Evolutionary conservation across 92 coral and sea anemone genomes (phyloP).

Genomic region (Umimayanthus kanabou): DNA sequence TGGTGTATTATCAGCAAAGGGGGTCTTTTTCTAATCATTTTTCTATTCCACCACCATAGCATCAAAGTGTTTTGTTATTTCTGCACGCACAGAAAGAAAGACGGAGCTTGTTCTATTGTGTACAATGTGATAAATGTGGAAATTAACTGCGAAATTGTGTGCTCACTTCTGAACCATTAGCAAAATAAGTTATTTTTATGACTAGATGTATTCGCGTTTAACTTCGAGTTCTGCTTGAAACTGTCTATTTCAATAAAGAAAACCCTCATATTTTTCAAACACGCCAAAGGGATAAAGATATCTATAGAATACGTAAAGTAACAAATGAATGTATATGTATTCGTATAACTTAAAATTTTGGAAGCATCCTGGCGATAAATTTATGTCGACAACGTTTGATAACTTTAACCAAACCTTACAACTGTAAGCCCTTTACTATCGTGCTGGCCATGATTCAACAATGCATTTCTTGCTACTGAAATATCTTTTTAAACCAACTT

Average conservation of each 20-base stretch:
- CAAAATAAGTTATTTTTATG: not conserved
- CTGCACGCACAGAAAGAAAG: not conserved
- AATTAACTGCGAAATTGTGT: too few relatives aligned
- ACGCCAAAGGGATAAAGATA: not conserved
- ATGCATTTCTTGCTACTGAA: not conserved
- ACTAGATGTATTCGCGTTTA: not conserved
- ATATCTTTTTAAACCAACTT: too few relatives aligned
- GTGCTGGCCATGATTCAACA: not conserved
- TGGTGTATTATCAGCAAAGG: not conserved
- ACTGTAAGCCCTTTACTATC: not conserved
- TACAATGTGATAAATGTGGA: not conserved
- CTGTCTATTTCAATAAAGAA: not conserved
- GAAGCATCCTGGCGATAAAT: not conserved
- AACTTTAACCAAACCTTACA: not conserved
- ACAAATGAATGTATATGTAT: too few relatives aligned
- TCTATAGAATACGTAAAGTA: too few relatives aligned
- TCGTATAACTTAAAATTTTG: too few relatives aligned
- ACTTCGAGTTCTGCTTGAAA: not conserved
- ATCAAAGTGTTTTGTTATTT: not conserved
- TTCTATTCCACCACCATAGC: not conserved
- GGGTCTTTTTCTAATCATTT: not conserved
- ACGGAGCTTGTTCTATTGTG: not conserved
- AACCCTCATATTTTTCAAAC: not conserved
- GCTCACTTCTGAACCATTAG: not conserved
- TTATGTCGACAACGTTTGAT: not conserved